Conservation (phyloP, 2,797 vertebrate genomes). For the Perodicticus potto region DNA sequence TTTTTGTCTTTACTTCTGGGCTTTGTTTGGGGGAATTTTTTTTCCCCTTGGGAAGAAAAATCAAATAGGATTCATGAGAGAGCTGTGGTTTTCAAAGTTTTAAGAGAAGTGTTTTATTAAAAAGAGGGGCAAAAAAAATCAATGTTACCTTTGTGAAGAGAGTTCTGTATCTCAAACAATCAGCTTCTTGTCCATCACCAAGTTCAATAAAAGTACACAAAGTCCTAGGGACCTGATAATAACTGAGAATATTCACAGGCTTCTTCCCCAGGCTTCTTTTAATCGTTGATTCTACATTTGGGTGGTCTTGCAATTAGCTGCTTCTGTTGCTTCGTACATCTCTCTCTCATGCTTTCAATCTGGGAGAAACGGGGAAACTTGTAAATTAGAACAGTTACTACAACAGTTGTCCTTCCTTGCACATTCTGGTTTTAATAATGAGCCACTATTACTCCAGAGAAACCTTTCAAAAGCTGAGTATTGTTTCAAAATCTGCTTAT, state of each 20-base stretch:
- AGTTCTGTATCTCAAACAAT: neutral
- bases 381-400: constrained; percentile 56
- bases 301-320: neutral
- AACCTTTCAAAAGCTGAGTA: constrained; percentile 61
- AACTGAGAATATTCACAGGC: neutral
- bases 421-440: constrained; percentile 69
- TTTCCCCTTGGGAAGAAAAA: neutral
- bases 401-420: constrained; percentile 56
- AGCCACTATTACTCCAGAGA: constrained; percentile 60
- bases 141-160: constrained; percentile 29
- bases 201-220: neutral
- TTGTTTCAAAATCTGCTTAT: constrained; percentile 80
- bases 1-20: neutral
- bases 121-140: neutral
- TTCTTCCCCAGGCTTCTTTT: neutral
- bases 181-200: constrained; percentile 59
- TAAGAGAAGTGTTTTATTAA: neutral
- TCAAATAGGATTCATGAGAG: neutral
- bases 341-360: neutral
- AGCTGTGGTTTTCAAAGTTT: constrained; percentile 1
- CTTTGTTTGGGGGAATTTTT: neutral
- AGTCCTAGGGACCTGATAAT: neutral
- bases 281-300: neutral
- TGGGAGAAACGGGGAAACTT: neutral
- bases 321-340: neutral